These are phyloP conservation scores for Drosophila murphyi DNA, from an alignment of 1,140 invertebrate genomes.

Conservation along the genomic window DNA sequence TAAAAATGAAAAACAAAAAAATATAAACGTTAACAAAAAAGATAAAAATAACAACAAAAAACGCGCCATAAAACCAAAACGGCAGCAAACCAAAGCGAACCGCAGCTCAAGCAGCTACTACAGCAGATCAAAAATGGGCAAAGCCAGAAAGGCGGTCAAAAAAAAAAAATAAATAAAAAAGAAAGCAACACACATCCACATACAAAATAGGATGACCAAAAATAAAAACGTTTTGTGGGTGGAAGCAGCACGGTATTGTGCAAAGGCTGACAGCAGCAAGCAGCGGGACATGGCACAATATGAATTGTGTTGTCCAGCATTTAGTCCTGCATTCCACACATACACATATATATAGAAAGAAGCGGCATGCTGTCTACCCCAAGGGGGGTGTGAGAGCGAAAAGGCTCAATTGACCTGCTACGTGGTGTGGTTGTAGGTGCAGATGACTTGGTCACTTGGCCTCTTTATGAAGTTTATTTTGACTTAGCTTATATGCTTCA, in stretches of 20 bases:
- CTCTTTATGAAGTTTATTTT: slow-evolving; percentile 8
- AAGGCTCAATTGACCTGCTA: slow-evolving; percentile 35
- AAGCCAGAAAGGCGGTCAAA: slow-evolving; percentile 75
- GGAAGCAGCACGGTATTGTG: slow-evolving; percentile 28
- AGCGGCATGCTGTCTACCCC: slow-evolving; percentile 18
- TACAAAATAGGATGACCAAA: slow-evolving; percentile 54
- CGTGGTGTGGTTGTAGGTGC: slow-evolving; percentile 10
- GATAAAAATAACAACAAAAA: slow-evolving; percentile 25
- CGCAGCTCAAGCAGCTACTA: slow-evolving; percentile 79
- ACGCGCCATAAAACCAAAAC: slow-evolving; percentile 64
- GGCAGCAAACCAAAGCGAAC: slow-evolving; percentile 73
- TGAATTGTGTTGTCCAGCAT: slow-evolving; percentile 80
- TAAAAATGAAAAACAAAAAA: slow-evolving; percentile 41
- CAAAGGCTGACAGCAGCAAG: slow-evolving; percentile 44
- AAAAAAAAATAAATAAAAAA: slow-evolving; percentile 5
- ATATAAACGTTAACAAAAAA: slow-evolving; percentile 35
- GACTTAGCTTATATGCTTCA: slow-evolving; percentile 24
- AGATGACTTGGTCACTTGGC: slow-evolving; percentile 23
- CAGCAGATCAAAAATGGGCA: slow-evolving; percentile 73
- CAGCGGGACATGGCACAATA: slow-evolving; percentile 76
- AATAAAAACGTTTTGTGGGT: slow-evolving; percentile 60
- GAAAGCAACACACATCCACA: slow-evolving; percentile 4
- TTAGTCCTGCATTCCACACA: slow-evolving; percentile 61
- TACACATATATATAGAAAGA: slow-evolving; percentile 13
- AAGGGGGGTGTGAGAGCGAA: background rate